Evolutionary conservation across 2,797 vertebrate genomes (phyloP).

Genomic region (Pelobates cultripes): DNA sequence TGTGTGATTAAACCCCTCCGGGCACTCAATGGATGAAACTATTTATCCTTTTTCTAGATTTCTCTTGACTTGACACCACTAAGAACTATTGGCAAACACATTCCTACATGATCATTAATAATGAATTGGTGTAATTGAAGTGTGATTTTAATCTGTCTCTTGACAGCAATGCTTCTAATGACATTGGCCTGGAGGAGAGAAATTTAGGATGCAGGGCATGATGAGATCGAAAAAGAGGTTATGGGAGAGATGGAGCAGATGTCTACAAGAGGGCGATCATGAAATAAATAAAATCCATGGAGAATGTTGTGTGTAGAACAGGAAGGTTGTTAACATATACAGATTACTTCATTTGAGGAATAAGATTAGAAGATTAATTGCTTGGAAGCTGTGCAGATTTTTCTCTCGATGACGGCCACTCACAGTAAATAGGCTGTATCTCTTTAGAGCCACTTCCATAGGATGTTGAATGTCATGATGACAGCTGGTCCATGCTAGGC

Average conservation of each 20-base stretch:
- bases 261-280: not conserved
- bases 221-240: not conserved
- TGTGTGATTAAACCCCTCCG: not conserved
- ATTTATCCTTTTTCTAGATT: not conserved
- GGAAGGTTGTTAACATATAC: too few relatives aligned
- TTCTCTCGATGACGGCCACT: not conserved
- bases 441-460: not conserved
- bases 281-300: not conserved
- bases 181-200: not conserved
- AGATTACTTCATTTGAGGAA: not conserved
- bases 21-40: conserved; percentile 1
- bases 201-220: not conserved
- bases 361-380: not conserved
- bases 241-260: not conserved
- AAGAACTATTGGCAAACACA: conserved; percentile 3
- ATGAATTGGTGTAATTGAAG: conserved; percentile 3
- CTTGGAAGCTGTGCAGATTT: not conserved
- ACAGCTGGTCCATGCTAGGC: not conserved
- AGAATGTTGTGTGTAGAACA: not conserved
- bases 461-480: not conserved
- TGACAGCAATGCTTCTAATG: not conserved
- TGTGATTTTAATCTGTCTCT: conserved; percentile 10
- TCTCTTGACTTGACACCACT: conserved; percentile 6
- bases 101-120: conserved; percentile 10
- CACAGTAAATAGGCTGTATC: not conserved